These are phyloP conservation scores for Toxotes lorentzi DNA, from an alignment of 2,797 vertebrate genomes.

Conservation along the genomic window DNA sequence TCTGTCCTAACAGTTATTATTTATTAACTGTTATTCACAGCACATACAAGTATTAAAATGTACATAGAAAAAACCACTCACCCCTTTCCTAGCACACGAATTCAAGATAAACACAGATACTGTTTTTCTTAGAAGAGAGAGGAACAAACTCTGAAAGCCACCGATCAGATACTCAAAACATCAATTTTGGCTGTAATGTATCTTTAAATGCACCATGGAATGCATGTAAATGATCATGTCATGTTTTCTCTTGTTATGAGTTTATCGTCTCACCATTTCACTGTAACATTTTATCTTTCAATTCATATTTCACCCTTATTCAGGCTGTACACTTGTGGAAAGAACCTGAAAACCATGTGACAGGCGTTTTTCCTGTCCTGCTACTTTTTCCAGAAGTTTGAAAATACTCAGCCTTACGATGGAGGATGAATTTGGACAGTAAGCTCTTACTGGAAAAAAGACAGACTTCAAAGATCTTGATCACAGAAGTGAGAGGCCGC, in stretches of 20 bases:
- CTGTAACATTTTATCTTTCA: neutral
- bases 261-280: neutral
- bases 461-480: conserved; percentile 66
- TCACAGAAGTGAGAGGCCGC: conserved; percentile 25
- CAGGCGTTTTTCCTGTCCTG: conserved; percentile 1
- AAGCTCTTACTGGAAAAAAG: conserved; percentile 45
- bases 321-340: neutral
- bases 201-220: neutral
- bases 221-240: neutral
- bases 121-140: neutral
- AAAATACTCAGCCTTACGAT: conserved; percentile 4
- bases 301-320: conserved; percentile 15
- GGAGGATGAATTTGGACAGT: conserved; percentile 44
- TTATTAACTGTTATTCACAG: neutral
- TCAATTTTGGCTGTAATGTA: neutral
- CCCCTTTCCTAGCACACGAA: neutral
- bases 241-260: neutral
- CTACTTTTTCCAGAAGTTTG: conserved; percentile 26
- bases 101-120: neutral
- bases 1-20: neutral
- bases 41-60: neutral
- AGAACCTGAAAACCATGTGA: neutral
- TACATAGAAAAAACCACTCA: neutral
- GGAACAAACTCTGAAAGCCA: neutral
- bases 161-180: neutral